Evolutionary conservation across 23 tunicate genomes (phyloP).

Genomic region (Halocynthia aurantium): DNA sequence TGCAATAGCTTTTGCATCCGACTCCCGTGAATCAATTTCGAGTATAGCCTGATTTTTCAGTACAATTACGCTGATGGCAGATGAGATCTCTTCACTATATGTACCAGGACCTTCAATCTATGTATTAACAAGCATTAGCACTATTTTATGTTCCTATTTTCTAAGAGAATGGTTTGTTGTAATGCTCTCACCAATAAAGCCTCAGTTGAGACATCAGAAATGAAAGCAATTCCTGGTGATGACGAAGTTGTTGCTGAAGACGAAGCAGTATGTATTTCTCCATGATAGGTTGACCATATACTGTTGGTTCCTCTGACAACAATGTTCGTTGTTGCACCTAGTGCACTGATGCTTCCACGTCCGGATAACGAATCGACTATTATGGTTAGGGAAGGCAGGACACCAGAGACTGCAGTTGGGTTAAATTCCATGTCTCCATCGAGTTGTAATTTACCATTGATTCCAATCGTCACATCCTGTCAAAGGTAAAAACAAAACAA

Average conservation of each 20-base stretch:
- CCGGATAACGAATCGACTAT: slow-evolving; percentile 5
- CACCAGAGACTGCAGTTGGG: slow-evolving; percentile 4
- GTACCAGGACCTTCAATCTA: slow-evolving; percentile 6
- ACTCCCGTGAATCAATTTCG: not conserved
- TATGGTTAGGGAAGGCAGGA: not conserved
- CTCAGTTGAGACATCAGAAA: no score
- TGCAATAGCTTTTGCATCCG: slow-evolving; percentile 2
- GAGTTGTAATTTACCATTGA: slow-evolving; percentile 9
- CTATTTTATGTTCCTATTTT: no score
- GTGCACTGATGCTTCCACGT: slow-evolving; percentile 4
- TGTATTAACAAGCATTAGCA: no score
- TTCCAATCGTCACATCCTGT: slow-evolving; percentile 17
- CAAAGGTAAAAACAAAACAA: not conserved
- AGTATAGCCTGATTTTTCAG: slow-evolving; percentile 5
- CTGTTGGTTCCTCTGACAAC: not conserved
- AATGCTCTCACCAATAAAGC: no score
- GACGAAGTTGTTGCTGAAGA: no score
- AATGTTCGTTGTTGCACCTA: not conserved
- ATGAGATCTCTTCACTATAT: not conserved
- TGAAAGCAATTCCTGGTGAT: no score
- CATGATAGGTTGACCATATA: slow-evolving; percentile 15
- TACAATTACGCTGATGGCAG: slow-evolving; percentile 5
- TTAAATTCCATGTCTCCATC: not conserved
- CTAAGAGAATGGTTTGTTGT: no score
- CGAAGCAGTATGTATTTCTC: not conserved